A percentile compares a stretch with the other conserved stretches of the same genome.
Evolutionary conservation across 2,113 vertebrate species (phyloP).

Genomic region (Dermatemys mawii): DNA sequence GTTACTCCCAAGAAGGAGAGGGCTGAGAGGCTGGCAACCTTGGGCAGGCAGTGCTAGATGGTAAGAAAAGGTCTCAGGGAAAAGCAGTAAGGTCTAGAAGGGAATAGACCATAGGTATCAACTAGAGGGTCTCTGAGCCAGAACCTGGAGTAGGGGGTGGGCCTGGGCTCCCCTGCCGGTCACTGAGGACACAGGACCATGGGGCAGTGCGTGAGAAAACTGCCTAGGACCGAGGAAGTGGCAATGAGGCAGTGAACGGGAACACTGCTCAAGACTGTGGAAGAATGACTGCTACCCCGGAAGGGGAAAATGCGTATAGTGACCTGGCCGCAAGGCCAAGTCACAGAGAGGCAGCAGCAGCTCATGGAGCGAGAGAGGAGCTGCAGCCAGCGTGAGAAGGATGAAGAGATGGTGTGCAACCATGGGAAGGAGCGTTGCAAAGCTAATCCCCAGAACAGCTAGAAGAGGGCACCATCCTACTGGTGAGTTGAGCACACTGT

Average conservation of each 20-base stretch:
- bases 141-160: no score
- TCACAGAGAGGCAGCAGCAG: neutral
- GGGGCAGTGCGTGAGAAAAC: neutral
- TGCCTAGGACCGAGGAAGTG: neutral
- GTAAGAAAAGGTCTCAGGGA: neutral
- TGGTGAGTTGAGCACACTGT: neutral
- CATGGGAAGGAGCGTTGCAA: neutral
- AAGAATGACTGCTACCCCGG: neutral
- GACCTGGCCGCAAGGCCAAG: neutral
- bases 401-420: neutral
- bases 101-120: neutral
- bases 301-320: neutral
- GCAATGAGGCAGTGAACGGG: neutral
- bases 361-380: no score
- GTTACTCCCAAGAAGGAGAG: neutral
- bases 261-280: neutral
- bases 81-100: neutral
- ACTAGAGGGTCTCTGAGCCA: neutral
- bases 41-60: neutral
- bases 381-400: no score
- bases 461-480: neutral
- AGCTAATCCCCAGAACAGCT: neutral
- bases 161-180: neutral
- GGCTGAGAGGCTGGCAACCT: neutral
- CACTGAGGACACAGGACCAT: neutral